Evolutionary conservation across 2,888 invertebrate genomes (phyloP), one percentile per base, ranked within the genome.

Genomic region (Agrotis exclamationis): DNA sequence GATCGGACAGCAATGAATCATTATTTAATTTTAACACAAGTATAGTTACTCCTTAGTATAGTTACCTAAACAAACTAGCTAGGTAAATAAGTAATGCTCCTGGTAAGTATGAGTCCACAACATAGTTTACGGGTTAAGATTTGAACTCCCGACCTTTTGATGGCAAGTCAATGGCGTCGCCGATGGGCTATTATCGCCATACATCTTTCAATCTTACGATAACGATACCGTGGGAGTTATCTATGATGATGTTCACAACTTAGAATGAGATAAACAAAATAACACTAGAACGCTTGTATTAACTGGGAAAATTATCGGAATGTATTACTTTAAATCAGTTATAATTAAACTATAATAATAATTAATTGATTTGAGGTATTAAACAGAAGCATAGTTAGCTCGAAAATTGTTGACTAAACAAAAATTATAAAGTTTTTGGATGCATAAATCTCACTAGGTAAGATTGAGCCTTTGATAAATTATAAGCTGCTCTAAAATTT

Each of bases 81-180:
- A 53, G 24, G 20, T 3, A 33, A 33, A 39, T 20, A 33, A 33
- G 14, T 24, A 57, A 56, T 33, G 70, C 57, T 73, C n/a, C 51
- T 58, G 28, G 51, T 50, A 80, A 48, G 33, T 45, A 62, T 53
- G 47, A 60, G 44, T 58, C 48, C n/a, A 24, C 20, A 48, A 53
- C 73, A 72, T 22, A 76, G 22, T 75, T 66, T 57, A 76, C 60
- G 62, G 80, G 57, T 67, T 75, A 80, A 75, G 67, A 67, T 75
- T 62, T 76, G 76, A 76, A 62, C 76, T 62, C 53, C 16, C 76
- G 76, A 76, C 80, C 76, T 76, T 80, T 76, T 44, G 76, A 62
- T 75, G 76, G 76, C 76, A 62, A 80, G 76, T 80, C 80, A 76
- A 80, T 76, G 20, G 80, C 76, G 76, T 80, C 80, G 75, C 80